A percentile compares a stretch with the other conserved stretches of the same genome.
phyloP scores from a whole-genome alignment of 2,113 vertebrate genomes.

The Pithys albifrons region DNA sequence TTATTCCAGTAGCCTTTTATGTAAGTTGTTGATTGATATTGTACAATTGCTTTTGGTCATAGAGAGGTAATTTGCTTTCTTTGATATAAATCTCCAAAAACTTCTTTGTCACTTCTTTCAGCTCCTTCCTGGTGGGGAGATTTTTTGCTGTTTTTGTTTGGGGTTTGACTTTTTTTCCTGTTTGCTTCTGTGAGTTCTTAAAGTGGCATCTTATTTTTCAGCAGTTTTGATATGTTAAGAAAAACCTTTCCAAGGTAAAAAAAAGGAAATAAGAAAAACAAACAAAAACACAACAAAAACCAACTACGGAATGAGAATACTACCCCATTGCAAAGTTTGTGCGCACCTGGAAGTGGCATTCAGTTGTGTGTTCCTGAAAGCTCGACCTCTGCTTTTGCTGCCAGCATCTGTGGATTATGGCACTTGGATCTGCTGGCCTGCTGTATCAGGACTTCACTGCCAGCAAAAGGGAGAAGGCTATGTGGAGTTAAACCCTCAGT shows the following conservation, averaged over 20 bases:
- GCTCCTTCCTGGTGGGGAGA: neutral
- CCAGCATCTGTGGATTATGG: neutral
- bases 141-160: neutral
- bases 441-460: neutral
- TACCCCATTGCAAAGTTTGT: neutral
- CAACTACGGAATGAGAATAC: neutral
- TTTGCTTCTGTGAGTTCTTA: neutral
- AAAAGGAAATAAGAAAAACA: neutral
- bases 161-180: neutral
- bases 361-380: neutral
- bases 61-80: neutral
- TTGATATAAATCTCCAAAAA: neutral
- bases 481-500: neutral
- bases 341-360: neutral
- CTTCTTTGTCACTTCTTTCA: neutral
- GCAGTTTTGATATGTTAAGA: rapidly evolving
- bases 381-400: neutral
- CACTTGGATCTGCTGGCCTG: neutral
- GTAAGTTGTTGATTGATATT: neutral
- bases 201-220: neutral
- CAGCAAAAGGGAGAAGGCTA: neutral
- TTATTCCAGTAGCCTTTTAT: neutral
- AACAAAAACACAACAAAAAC: neutral
- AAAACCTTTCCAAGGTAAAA: neutral
- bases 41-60: neutral